phyloP scores from a whole-genome alignment of 2,888 invertebrate species.

The Parapristionchus giblindavisi region DNA sequence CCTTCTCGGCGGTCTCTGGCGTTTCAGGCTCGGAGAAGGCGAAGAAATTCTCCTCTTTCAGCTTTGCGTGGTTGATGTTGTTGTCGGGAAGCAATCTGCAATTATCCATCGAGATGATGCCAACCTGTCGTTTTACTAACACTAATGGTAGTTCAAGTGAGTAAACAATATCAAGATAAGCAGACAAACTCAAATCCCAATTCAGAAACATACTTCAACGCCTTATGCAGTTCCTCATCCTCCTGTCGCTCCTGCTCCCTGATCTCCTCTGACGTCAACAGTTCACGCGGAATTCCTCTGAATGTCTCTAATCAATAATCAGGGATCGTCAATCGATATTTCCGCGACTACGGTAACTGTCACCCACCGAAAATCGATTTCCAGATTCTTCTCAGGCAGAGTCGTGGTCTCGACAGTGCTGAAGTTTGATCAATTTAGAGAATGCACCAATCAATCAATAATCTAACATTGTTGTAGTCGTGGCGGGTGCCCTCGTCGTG shows the following conservation, averaged over 20 bases:
- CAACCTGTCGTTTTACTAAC: no score
- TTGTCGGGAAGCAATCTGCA: constrained; percentile 25
- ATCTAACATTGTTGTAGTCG: constrained; percentile 5
- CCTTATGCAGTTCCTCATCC: constrained; percentile 28
- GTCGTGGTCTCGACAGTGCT: background rate
- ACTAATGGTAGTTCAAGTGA: no score
- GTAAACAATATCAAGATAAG: no score
- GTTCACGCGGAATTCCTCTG: constrained; percentile 24
- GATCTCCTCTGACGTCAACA: constrained; percentile 25
- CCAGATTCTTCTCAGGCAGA: background rate
- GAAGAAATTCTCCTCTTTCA: constrained; percentile 23
- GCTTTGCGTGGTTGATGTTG: background rate
- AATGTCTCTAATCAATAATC: no score
- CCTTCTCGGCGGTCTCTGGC: constrained; percentile 22
- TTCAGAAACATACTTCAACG: constrained; percentile 10
- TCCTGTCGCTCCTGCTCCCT: constrained; percentile 27
- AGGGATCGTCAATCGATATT: no score
- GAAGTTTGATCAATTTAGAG: no score
- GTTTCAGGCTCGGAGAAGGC: constrained; percentile 18
- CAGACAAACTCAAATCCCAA: background rate
- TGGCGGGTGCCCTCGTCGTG: background rate
- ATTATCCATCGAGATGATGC: no score
- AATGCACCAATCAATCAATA: no score
- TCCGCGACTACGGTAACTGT: no score
- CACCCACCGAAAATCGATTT: constrained; percentile 23